Conservation (phyloP, 2,797 vertebrate genomes). For the Microchirus variegatus region DNA sequence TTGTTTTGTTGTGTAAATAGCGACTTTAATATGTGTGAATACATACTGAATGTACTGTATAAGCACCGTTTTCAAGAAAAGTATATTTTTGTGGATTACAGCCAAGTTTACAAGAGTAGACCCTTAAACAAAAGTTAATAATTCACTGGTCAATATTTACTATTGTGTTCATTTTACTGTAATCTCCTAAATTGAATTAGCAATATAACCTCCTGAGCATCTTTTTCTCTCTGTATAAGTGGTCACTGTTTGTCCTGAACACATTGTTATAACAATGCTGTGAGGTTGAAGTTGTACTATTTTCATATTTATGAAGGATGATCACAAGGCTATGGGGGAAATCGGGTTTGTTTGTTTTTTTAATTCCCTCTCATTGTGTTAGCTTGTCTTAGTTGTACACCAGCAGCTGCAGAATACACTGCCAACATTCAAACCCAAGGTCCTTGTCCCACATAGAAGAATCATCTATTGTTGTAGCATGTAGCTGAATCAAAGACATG, state of each 20-base stretch:
- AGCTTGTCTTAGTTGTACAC: constrained; percentile 60
- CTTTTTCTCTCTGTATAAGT: constrained; percentile 77
- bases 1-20: constrained; percentile 84
- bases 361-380: constrained; percentile 64
- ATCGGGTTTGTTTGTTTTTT: constrained; percentile 30
- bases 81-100: constrained; percentile 99
- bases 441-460: constrained; percentile 58
- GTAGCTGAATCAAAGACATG: constrained; percentile 52
- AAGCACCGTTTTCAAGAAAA: constrained; percentile 92
- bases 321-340: constrained; percentile 68
- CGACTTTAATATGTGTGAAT: constrained; percentile 93
- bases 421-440: constrained; percentile 73
- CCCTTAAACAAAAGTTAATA: constrained; percentile 91
- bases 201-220: constrained; percentile 83
- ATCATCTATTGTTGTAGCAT: constrained; percentile 58
- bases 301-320: constrained; percentile 81
- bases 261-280: constrained; percentile 88
- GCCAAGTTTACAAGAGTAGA: constrained; percentile 93
- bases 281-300: constrained; percentile 88
- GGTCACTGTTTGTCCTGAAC: constrained; percentile 89
- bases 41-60: constrained; percentile 88
- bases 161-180: constrained; percentile 95
- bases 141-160: constrained; percentile 97
- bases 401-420: constrained; percentile 82
- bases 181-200: constrained; percentile 90